phyloP scores from a whole-genome alignment of 2,113 vertebrate genomes.

The Glaucidium brasilianum region DNA sequence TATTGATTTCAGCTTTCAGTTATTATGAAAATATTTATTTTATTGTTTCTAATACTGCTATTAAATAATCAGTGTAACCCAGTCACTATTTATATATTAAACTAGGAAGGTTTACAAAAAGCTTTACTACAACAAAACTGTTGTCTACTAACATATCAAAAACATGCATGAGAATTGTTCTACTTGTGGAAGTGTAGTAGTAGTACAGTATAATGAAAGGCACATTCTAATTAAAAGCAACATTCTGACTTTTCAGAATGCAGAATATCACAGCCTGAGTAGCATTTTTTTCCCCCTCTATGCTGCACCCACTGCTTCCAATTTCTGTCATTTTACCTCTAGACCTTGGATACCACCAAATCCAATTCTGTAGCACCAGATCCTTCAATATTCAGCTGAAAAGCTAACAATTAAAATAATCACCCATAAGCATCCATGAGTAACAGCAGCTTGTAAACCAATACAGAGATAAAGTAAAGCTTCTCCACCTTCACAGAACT shows the following conservation, averaged over 20 bases:
- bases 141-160: neutral
- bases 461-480: neutral
- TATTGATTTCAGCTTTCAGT: neutral
- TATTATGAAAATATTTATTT: neutral
- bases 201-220: neutral
- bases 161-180: neutral
- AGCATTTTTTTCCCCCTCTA: neutral
- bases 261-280: neutral
- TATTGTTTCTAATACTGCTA: neutral
- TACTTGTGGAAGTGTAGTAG: neutral
- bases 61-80: neutral
- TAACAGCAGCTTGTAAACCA: neutral
- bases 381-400: neutral
- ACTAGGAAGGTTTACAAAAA: neutral
- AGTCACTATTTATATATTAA: neutral
- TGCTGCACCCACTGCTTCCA: rapidly evolving
- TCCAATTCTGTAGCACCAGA: neutral
- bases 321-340: neutral
- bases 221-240: neutral
- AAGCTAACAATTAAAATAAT: neutral
- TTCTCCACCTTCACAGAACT: neutral
- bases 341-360: neutral
- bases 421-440: neutral
- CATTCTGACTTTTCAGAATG: neutral
- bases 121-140: neutral